These are phyloP conservation scores for Sus cebifrons DNA, from an alignment of 2,797 vertebrate species.

Conservation along the genomic window DNA sequence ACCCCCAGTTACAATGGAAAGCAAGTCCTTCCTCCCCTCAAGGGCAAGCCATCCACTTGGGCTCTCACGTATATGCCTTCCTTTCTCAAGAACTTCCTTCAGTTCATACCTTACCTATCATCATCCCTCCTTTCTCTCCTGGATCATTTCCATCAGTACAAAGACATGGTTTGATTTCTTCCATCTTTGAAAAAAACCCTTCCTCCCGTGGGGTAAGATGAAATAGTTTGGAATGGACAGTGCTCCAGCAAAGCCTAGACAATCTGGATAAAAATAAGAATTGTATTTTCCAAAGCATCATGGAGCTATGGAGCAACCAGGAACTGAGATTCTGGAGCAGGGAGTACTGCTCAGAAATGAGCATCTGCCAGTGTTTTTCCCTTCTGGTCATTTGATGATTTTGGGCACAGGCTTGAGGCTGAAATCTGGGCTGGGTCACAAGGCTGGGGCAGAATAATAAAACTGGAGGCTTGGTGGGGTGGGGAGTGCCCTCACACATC, in stretches of 20 bases:
- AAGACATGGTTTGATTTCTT: not conserved
- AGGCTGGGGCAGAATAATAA: too few relatives aligned
- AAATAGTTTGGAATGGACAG: not conserved
- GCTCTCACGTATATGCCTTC: too few relatives aligned
- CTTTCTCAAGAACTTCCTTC: not conserved
- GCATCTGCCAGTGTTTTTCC: not conserved
- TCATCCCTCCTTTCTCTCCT: not conserved
- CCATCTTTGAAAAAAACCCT: not conserved
- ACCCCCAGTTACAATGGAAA: too few relatives aligned
- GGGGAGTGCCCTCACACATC: too few relatives aligned
- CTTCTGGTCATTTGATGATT: not conserved
- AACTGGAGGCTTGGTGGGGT: not conserved
- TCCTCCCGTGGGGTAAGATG: not conserved
- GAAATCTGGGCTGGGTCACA: not conserved
- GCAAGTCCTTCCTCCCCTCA: not conserved
- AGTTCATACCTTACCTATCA: too few relatives aligned
- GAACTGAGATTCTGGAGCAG: not conserved
- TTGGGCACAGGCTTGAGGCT: not conserved
- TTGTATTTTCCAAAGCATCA: not conserved
- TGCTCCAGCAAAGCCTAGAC: too few relatives aligned
- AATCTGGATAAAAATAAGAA: not conserved
- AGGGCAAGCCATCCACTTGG: not conserved
- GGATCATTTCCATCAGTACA: not conserved
- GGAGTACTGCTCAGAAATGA: not conserved
- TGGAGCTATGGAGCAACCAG: not conserved